Conservation (phyloP, 2,888 invertebrate species). For the Polietes domitor region DNA sequence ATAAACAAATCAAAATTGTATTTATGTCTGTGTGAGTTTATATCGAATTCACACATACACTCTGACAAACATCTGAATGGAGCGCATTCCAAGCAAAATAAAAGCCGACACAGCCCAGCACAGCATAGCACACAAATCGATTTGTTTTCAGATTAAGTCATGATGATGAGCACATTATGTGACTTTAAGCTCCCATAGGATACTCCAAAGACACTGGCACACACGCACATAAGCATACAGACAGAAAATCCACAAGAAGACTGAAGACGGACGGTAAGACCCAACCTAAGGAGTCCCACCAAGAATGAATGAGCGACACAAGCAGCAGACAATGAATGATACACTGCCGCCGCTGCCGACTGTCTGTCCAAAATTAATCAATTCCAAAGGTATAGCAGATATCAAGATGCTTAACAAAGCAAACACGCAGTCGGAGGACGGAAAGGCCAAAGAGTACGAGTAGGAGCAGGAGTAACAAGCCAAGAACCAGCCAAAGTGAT, state of each 20-base stretch:
- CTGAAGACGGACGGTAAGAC: slow-evolving; percentile 47
- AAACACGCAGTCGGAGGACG: background rate
- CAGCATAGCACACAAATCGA: slow-evolving; percentile 70
- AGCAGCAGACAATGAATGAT: slow-evolving; percentile 43
- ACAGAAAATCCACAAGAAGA: slow-evolving; percentile 40
- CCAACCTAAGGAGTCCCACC: slow-evolving; percentile 40
- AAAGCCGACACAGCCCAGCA: background rate
- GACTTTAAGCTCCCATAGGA: slow-evolving; percentile 62
- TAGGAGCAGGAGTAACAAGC: slow-evolving; percentile 42
- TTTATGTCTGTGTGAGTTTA: background rate
- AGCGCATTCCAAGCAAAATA: slow-evolving; percentile 26
- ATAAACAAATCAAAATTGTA: slow-evolving; percentile 23
- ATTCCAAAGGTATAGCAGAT: slow-evolving; percentile 62
- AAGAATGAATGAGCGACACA: slow-evolving; percentile 32
- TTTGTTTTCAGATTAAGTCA: slow-evolving; percentile 78
- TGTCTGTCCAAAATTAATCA: slow-evolving; percentile 70
- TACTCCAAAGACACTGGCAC: slow-evolving; percentile 16
- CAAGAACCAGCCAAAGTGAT: background rate
- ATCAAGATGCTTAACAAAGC: slow-evolving; percentile 51
- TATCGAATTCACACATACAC: slow-evolving; percentile 24
- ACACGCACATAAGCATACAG: slow-evolving; percentile 20
- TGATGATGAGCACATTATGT: slow-evolving; percentile 69
- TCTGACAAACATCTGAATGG: background rate
- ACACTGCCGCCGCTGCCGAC: slow-evolving; percentile 40
- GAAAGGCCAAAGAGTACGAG: slow-evolving; percentile 39